Conservation (phyloP, 2,888 invertebrate species). For the Netelia fuscicornis region DNA sequence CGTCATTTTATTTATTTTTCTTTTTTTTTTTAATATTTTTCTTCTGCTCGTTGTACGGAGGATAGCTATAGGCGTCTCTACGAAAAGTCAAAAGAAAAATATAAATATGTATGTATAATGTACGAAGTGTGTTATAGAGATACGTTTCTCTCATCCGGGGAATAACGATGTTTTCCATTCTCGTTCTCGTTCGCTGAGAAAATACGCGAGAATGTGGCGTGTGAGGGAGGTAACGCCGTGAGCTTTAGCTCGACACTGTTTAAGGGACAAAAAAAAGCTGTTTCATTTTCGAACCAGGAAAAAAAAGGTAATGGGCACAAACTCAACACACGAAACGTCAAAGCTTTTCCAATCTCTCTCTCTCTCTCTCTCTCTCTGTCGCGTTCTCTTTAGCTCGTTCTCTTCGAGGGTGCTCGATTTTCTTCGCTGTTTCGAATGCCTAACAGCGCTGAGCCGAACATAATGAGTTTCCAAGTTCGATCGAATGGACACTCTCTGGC, state of each 20-base stretch:
- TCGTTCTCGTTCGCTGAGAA: background rate
- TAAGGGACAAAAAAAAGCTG: constrained; percentile 9
- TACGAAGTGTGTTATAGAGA: background rate
- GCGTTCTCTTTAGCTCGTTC: background rate
- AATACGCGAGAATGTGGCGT: background rate
- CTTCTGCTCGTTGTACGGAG: background rate
- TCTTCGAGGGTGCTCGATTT: constrained; percentile 16
- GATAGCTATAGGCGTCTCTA: background rate
- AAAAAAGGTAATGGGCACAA: constrained; percentile 33
- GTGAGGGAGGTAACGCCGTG: background rate
- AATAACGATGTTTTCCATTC: background rate
- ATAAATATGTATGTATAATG: background rate
- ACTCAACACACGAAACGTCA: constrained; percentile 14
- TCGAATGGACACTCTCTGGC: constrained; percentile 35
- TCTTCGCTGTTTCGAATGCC: constrained; percentile 6
- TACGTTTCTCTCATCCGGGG: background rate
- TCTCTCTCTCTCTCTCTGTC: background rate
- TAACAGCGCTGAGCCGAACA: background rate
- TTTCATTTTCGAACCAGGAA: constrained; percentile 25
- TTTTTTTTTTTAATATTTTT: too few relatives aligned
- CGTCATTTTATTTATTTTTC: background rate
- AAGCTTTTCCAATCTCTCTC: constrained; percentile 8
- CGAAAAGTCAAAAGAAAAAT: background rate
- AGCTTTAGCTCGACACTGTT: too few relatives aligned
- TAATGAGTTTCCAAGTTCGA: constrained; percentile 45